Conservation (phyloP, 2,888 invertebrate species). For the Tineola bisselliella region DNA sequence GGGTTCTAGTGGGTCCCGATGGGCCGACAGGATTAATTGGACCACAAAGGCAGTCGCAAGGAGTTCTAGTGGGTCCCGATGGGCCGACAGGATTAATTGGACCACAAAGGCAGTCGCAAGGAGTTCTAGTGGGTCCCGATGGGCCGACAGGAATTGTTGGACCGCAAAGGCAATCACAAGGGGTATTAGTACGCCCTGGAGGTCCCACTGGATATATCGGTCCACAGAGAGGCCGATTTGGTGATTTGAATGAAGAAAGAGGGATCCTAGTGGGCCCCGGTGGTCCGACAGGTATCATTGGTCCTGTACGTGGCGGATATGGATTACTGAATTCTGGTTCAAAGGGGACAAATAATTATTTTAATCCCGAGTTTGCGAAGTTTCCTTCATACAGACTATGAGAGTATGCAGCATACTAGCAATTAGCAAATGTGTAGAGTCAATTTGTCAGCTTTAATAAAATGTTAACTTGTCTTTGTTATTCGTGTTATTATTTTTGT, state of each 20-base stretch:
- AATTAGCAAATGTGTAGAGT: too few relatives aligned
- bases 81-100: conserved; percentile 29
- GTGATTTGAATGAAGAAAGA: conserved; percentile 24
- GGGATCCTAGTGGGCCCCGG: conserved; percentile 47
- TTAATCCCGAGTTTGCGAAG: background rate
- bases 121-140: conserved; percentile 61
- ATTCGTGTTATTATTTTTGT: conserved; percentile 18
- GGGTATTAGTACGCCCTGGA: conserved; percentile 25
- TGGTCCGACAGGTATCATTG: conserved; percentile 59
- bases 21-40: conserved; percentile 25
- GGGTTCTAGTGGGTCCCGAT: background rate
- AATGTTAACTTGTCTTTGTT: too few relatives aligned
- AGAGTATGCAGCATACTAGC: too few relatives aligned
- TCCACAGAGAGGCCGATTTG: conserved; percentile 28
- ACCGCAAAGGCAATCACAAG: conserved; percentile 17
- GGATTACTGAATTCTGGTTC: background rate
- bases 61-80: conserved; percentile 23
- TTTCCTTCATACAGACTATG: background rate
- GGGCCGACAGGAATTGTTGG: conserved; percentile 40
- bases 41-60: conserved; percentile 19
- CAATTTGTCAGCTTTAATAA: too few relatives aligned
- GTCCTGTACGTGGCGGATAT: conserved; percentile 20
- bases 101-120: conserved; percentile 18
- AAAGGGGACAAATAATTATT: background rate
- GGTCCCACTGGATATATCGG: conserved; percentile 60